A percentile compares a stretch with the other conserved stretches of the same genome.
phyloP scores from a whole-genome alignment of 2,113 vertebrate species.

The Mus musculus region GRCm39 chr13:22386501-22387000 shows the following conservation, averaged over 20 bases:
- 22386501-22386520: too few species aligned
- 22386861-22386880: too few species aligned
- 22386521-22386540: too few species aligned
- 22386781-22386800: not conserved
- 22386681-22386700: not conserved
- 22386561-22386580: not conserved
- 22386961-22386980: too few species aligned
- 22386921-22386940: too few species aligned
- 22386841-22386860: too few species aligned
- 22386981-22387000: too few species aligned
- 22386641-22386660: not conserved
- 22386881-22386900: too few species aligned
- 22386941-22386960: too few species aligned
- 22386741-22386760: not conserved
- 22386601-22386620: not conserved
- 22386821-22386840: not conserved
- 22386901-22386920: too few species aligned
- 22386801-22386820: not conserved
- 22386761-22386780: not conserved
- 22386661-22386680: not conserved
- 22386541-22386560: not conserved
- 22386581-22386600: not conserved
- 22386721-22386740: not conserved
- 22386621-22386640: not conserved
- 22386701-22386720: not conserved